Evolutionary conservation across 2,888 invertebrate species (phyloP), one percentile per base, ranked within the genome.

Genomic region (Drosophila acutilabella): DNA sequence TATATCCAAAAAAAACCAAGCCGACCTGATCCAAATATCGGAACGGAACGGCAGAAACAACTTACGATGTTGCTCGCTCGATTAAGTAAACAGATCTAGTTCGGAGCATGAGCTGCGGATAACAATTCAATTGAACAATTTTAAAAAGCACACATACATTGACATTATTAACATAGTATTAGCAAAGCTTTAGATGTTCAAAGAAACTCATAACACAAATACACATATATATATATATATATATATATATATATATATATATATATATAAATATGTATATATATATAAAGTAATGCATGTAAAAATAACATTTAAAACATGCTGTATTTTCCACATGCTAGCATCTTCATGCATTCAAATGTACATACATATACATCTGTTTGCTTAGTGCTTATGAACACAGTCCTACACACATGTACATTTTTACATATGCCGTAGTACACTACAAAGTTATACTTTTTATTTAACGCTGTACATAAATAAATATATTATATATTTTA

Each of bases 1-100:
- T 45, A 45, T n/a, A 26, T 30, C 47, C 58, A 59, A 64, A 56
- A 56, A 65, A 66, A 58, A 65, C 51, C 51, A 80, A 61, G 38
- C 72, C 56, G 52, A 60, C 57, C 77, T 48, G 57, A 64, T 66
- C 78, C 81, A 78, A 54, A 45, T 58, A 71, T 59, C 58, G 76
- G 62, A 36, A 36, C 36, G 47, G 64, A 67, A 62, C 58, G 76
- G 62, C 67, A 57, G 71, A 51, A 33, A 40, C n/a, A 53, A 52
- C n/a, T 40, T 30, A 64, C 6, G 41, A 61, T 59, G 38, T 57
- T 18, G 59, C 23, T 68, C 20, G 18, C 18, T 56, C 36, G 67
- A 58, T 36, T 38, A 26, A 13, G 14, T 42, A 42, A 30, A 20
- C 45, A 56, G 42, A 30, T 20, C 13, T 26, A n/a, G 44, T 44